phyloP scores from a whole-genome alignment of 2,888 invertebrate genomes.

The Cheilosia soror region DNA sequence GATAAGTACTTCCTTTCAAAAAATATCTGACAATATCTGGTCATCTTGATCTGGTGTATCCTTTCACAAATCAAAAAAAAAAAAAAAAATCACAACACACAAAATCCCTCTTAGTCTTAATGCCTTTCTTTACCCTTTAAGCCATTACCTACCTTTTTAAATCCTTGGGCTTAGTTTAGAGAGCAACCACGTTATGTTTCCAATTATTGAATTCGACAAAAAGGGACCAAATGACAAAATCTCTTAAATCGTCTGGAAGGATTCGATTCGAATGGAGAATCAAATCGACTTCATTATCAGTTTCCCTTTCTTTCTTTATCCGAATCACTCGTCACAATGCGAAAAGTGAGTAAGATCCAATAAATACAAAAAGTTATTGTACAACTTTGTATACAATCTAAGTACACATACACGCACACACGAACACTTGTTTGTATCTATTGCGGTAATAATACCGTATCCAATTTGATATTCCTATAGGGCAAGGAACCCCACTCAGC shows the following conservation, averaged over 20 bases:
- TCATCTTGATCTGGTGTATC: not conserved
- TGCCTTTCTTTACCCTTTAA: not conserved
- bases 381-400: conserved; percentile 10
- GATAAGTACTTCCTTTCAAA: too few relatives aligned
- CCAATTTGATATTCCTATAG: conserved; percentile 29
- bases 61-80: not conserved
- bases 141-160: conserved; percentile 35
- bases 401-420: not conserved
- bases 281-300: conserved; percentile 29
- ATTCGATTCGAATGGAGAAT: conserved; percentile 30
- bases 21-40: too few relatives aligned
- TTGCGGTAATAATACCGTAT: conserved; percentile 21
- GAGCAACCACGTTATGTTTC: conserved; percentile 21
- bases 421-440: conserved; percentile 13
- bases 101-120: not conserved
- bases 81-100: not conserved
- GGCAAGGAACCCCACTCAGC: conserved; percentile 35
- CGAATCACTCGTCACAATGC: not conserved
- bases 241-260: conserved; percentile 35
- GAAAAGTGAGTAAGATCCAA: conserved; percentile 3
- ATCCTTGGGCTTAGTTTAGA: not conserved
- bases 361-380: conserved; percentile 5
- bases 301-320: not conserved
- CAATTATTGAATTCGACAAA: conserved; percentile 7
- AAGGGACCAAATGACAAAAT: conserved; percentile 15